Evolutionary conservation across 2,113 vertebrate species (phyloP), one percentile per base, ranked within the genome.

Genomic region (Dicerorhinus sumatrensis): DNA sequence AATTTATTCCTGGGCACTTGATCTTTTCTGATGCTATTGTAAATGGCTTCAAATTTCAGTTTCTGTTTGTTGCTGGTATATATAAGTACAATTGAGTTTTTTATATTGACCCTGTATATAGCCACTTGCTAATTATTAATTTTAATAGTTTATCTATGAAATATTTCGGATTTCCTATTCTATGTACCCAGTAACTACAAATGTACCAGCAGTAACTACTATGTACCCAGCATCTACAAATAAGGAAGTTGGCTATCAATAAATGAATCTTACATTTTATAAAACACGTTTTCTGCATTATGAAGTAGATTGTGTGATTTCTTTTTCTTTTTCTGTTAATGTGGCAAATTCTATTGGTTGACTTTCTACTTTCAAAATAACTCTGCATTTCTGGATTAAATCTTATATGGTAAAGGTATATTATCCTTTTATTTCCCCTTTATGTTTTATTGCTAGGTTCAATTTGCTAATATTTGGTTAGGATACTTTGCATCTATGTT

Each of bases 1-100:
- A 60, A 17, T 54, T 8, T 82, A 42, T 75, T 75, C 21, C n/a
- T 63, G 73, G 63, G 42, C 60, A 81, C 17, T 86, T 42, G 31
- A n/a, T 84, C 14, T 84, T 84, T 72, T 82, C 72, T 90, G 16
- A 72, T 65, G 31, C 46, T 80, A 65, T 60, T 60, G 3, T 69
- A 76, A 93, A 85, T 62, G 51, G 5, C 39, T 69, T 72, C 62
- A 93, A 86, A 77, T 77, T 90, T 97, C 65, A 84, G 84, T 93
- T 93, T 90, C 42, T 70, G 72, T 58, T 25, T 83, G 36, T 83
- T 73, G 14, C n/a, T 92, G 31, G 29, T 72, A n/a, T 46, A 82
- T n/a, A 23, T 58, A 81, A 89, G 73, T 67, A 69, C 1, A 80
- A 9, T 36, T 67, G 17, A 81, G 3, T 54, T 69, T 89, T 89